Evolutionary conservation across 2,888 invertebrate species (phyloP).

Genomic region (Spodoptera littoralis): DNA sequence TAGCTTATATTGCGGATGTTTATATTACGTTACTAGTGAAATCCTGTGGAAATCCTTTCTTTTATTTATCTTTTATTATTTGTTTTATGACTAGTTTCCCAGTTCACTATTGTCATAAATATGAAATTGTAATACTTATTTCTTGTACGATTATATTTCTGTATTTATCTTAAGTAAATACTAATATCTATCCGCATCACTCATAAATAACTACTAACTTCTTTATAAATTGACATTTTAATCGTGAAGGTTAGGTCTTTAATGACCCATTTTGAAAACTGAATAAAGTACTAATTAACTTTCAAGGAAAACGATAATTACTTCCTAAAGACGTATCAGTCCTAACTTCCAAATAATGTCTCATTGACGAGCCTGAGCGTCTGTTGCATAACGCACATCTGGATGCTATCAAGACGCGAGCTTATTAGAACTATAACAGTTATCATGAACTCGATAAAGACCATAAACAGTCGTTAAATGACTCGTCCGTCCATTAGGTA

Average conservation of each 20-base stretch:
- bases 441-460: conserved; percentile 33
- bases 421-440: conserved; percentile 26
- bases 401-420: conserved; percentile 13
- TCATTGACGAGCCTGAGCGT: conserved; percentile 3
- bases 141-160: too few relatives aligned
- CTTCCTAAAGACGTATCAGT: conserved; percentile 1
- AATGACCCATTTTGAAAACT: too few relatives aligned
- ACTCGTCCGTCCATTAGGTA: conserved; percentile 16
- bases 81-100: neutral
- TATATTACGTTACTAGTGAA: conserved; percentile 22
- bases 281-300: too few relatives aligned
- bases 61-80: conserved; percentile 2
- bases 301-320: too few relatives aligned
- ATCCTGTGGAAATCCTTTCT: conserved; percentile 20
- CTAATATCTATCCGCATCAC: too few relatives aligned
- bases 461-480: conserved; percentile 42
- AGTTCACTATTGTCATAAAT: too few relatives aligned
- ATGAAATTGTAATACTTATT: too few relatives aligned
- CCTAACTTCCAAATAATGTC: conserved; percentile 2
- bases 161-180: too few relatives aligned
- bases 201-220: too few relatives aligned
- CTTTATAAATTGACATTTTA: too few relatives aligned
- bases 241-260: too few relatives aligned
- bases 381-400: conserved; percentile 22
- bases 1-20: conserved; percentile 45